Base-by-base conservation (phyloP, 2,797 vertebrate genomes). In the Urophycis tenuis region DNA sequence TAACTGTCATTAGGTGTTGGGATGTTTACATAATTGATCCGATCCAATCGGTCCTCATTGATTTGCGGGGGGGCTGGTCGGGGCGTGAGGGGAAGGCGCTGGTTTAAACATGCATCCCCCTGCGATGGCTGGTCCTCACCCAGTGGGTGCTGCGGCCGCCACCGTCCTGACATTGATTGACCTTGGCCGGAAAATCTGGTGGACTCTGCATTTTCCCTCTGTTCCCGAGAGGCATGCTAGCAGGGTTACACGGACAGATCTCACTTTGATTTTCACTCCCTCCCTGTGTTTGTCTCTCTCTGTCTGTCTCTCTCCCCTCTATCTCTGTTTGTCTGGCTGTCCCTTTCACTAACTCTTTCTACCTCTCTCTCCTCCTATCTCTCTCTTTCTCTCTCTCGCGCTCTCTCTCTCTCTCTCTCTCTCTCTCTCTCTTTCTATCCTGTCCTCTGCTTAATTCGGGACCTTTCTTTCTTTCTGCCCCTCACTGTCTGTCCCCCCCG, bases 1-100 rank as follows among this genome's bases (percentile, higher is more conserved):
- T 97, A 96, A 95, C 94, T 97, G 95, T 98, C 94, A 98, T 98
- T 98, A 97, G 97, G 96, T 97, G 96, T 95, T 97, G 97, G 96
- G 94, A 95, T 96, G 95, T 98, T 97, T 98, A 95, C 96, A 98
- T 97, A 97, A 99, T 98, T 99, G 97, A 99, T 99, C 94, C 86
- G 91, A 91, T 88, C 93, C 95, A 96, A 97, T 97, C 96, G 98
- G 95, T 95, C 95, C 93, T 96, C 93, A 97, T 97, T 98, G 97
- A 99, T 98, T 99, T 95, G 97, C 96, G 93, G 94, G 91, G 92
- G 49, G 93, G 94, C 94, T 95, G 90, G 90, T 6, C n/a, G n/a
- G 64, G 25, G 64, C 25, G 93, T 91, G 93, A 94, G 94, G 49
- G 19, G 93, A 92, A 93, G 88, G 83, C 93, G 85, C 94, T 95